phyloP scores from a whole-genome alignment of 2,797 vertebrate genomes.

The Scarus forsteni region DNA sequence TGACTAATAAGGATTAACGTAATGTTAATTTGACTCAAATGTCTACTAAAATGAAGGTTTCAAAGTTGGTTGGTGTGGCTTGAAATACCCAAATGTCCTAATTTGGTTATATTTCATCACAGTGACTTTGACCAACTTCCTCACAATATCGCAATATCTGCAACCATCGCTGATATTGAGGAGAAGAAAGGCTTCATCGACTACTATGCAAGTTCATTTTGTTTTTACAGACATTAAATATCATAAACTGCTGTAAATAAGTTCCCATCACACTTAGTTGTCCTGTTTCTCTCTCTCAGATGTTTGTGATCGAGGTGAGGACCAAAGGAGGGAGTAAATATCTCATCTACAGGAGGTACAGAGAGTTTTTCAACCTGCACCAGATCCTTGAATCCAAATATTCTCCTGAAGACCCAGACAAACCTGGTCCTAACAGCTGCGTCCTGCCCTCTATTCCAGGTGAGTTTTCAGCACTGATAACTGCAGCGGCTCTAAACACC shows the following conservation, averaged over 20 bases:
- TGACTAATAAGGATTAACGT: too few species aligned
- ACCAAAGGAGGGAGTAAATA: slow-evolving; percentile 92
- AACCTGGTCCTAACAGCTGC: slow-evolving; percentile 78
- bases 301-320: slow-evolving; percentile 95
- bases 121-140: slow-evolving; percentile 98
- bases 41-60: not conserved
- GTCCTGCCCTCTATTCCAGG: slow-evolving; percentile 89
- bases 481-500: not conserved
- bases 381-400: slow-evolving; percentile 89
- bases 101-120: slow-evolving; percentile 8
- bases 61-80: not conserved
- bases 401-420: slow-evolving; percentile 76
- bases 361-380: slow-evolving; percentile 90
- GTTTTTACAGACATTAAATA: not conserved
- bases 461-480: slow-evolving; percentile 55
- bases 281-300: slow-evolving; percentile 41
- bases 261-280: not conserved
- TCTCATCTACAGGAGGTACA: slow-evolving; percentile 94
- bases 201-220: slow-evolving; percentile 88
- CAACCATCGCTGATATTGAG: slow-evolving; percentile 92
- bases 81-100: not conserved
- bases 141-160: slow-evolving; percentile 89
- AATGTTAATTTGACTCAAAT: not conserved
- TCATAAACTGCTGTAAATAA: not conserved
- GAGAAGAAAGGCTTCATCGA: slow-evolving; percentile 94